Base-by-base conservation (phyloP, 2,797 vertebrate genomes). In the Esox lucius region DNA sequence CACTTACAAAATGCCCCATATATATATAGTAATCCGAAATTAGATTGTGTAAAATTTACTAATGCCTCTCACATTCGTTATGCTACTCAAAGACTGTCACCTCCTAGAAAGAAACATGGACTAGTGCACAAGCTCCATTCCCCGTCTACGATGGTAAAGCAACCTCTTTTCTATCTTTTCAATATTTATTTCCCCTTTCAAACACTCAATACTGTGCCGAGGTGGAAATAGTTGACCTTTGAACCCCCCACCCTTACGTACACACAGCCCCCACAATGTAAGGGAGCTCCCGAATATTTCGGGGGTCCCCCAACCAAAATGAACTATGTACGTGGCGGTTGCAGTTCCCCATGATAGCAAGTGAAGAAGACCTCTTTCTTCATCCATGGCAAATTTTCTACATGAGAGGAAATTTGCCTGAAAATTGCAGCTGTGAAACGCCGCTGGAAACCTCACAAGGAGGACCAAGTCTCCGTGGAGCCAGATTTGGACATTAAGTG, bases 221-320 rank as follows among this genome's bases (percentile, higher is more conserved):
- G 26, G 69, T 78, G 62, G 74, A 87, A 89, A 82, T 11, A 78
- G 80, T 81, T 85, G 81, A 86, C 80, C 75, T 80, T 81, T 70
- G 79, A 85, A 86, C 80, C 78, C 68, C 66, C 22, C 22, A 4
- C 22, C 53, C 17, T n/a, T 5, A 22, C 5, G 16, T 4, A 56
- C 7, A 59, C 53, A 59, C 53, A 59, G 3, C 42, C 42, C 42
- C 42, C 42, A 46, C 6, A 4, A 9, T 46, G 42, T 46, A 46
- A 12, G 42, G 42, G 42, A 46, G 42, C 42, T 8, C 42, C 42
- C 42, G 46, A 46, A 46, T 3, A 4, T 46, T 4, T 46, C 3
- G 11, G 42, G 33, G 42, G 6, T 8, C 42, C 46, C 42, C 1
- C 6, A 46, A 46, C 42, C 42, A 46, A 46, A 35, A 46, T 46